Base-by-base conservation (phyloP, 2,797 vertebrate genomes). In the Rhabdophis nuchalis region DNA sequence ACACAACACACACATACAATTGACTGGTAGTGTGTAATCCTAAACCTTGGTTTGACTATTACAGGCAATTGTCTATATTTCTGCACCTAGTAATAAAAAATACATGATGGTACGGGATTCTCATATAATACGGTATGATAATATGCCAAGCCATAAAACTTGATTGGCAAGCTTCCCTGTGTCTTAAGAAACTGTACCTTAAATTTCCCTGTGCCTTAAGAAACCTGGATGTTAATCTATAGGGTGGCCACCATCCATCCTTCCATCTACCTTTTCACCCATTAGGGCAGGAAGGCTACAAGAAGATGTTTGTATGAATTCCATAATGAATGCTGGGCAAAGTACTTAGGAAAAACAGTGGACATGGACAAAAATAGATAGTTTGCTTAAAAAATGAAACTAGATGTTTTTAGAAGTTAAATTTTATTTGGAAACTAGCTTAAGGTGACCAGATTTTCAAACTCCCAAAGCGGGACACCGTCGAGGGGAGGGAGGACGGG, bases 171-270 rank as follows among this genome's bases (percentile, higher is more conserved):
- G 64, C 13, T 5, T 32, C n/a, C 13, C 61, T 64, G 61, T 32
- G 61, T 64, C 60, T 64, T 46, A 46, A 46, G 41, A 46, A 46
- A 46, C 41, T 46, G 41, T 46, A 4, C 41, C 41, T 46, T 46
- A 46, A 46, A 46, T 46, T 46, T 46, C 41, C 41, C 41, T 46
- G 41, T 46, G 41, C 41, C 41, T 46, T 99, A 97, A 97, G 97
- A 64, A 7, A 36, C 11, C 91, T 27, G 41, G 77, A 11, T 54
- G 29, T 6, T 64, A 50, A 1, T 86, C 46, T 89, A 10, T 18
- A 36, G n/a, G 82, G 53, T 90, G 64, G 53, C 5, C 3, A 4
- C 7, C 2, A 1, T 23, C 32, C 25, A 1, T 56, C 46, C n/a
- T 20, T 77, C 41, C 29, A 25, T 60, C 77, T 72, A 23, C 20